Conservation (phyloP, 2,888 invertebrate species). For the Clitarchus hookeri region DNA sequence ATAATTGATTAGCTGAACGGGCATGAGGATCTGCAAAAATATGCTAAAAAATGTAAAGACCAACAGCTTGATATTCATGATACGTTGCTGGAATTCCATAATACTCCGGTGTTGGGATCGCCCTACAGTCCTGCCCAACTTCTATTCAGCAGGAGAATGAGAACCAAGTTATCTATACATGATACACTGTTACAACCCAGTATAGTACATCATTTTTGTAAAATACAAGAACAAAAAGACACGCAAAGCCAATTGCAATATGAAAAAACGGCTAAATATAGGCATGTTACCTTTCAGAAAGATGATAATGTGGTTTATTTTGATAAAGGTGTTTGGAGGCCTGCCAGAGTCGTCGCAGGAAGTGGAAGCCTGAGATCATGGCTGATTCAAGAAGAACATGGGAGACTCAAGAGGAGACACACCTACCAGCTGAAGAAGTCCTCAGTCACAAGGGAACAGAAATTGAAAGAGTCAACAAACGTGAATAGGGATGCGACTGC, state of each 20-base stretch:
- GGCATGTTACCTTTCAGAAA: not conserved
- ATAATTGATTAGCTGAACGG: not conserved
- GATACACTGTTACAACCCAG: not conserved
- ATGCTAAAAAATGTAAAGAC: not conserved
- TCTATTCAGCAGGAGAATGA: not conserved
- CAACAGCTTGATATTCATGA: constrained; percentile 7
- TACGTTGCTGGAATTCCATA: not conserved
- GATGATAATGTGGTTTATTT: not conserved
- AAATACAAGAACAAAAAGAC: not conserved
- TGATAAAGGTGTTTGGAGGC: not conserved
- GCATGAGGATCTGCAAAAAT: not conserved
- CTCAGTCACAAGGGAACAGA: too few species aligned
- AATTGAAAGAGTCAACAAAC: too few species aligned
- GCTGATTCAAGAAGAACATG: not conserved
- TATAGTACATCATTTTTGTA: not conserved
- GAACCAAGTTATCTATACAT: not conserved
- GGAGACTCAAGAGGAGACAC: not conserved
- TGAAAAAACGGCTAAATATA: not conserved
- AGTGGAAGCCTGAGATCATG: not conserved
- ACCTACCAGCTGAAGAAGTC: not conserved
- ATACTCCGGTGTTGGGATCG: not conserved
- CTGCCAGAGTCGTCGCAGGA: not conserved
- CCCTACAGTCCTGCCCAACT: not conserved
- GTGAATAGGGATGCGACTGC: too few species aligned
- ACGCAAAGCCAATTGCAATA: not conserved